Evolutionary conservation across 2,797 vertebrate genomes (phyloP), one percentile per base, ranked within the genome.

Genomic region (Sebastes umbrosus): DNA sequence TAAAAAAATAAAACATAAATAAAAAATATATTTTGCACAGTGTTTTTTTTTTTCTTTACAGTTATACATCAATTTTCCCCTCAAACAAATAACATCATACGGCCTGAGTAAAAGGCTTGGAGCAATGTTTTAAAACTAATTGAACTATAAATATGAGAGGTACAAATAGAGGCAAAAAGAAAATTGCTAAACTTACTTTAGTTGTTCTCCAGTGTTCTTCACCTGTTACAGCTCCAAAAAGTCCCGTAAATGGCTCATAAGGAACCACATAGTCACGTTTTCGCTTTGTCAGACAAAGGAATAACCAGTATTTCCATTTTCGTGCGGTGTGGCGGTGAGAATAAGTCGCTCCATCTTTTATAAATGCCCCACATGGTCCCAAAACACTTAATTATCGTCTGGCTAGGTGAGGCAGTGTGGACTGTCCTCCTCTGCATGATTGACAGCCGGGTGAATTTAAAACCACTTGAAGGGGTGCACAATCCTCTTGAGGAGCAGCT

Each of bases 381-480:
- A 68, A 90, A 92, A 91, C 90, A 86, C 86, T 90, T 89, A 87
- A 92, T 93, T 90, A 90, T 89, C 84, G 36, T 43, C 39, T 43
- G 39, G 39, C 77, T 68, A 82, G 88, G 91, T 93, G 74, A 85
- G 77, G 82, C 83, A 34, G 83, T 39, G 88, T 34, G 90, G 84
- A 92, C 87, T 54, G 83, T 87, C 90, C 89, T 84, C 79, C 82
- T 71, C 67, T 13, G 9, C 6, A 3, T 96, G 96, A 96, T 94
- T 96, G 96, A 95, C 95, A 96, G 92, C 82, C 39, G 79, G 93
- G 83, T 68, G 25, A 84, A 75, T 58, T 63, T 16, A 91, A 86
- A 74, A 72, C 46, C 34, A 82, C 75, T 46, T n/a, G 22, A 54
- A 62, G 84, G 94, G 94, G 93, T 81, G 14, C 46, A 39, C 5